Conservation (phyloP, 1,140 invertebrate species). For the Pemphigus obesinymphae region DNA sequence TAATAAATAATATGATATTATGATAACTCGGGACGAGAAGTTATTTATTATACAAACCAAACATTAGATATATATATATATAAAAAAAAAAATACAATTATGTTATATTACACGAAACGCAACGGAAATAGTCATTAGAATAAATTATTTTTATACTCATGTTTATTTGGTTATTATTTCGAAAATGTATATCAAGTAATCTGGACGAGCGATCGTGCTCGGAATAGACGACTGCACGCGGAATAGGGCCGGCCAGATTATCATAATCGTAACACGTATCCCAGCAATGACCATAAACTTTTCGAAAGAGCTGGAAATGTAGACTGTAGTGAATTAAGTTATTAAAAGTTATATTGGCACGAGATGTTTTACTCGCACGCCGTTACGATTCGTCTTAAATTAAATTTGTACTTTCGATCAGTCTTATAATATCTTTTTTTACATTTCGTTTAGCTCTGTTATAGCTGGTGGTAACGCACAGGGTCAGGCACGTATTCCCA, state of each 20-base stretch:
- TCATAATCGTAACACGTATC: slow-evolving; percentile 29
- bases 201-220: slow-evolving; percentile 22
- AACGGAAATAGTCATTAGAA: not conserved
- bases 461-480: too few species aligned
- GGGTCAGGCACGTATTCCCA: too few species aligned
- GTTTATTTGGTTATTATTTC: slow-evolving; percentile 16
- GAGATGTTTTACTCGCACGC: not conserved
- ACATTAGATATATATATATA: too few species aligned
- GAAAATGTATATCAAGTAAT: slow-evolving; percentile 8
- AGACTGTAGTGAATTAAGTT: slow-evolving; percentile 30
- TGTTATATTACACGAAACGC: not conserved
- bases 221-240: not conserved
- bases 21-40: too few species aligned
- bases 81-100: not conserved
- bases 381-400: not conserved
- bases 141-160: not conserved
- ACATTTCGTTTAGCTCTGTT: not conserved
- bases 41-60: too few species aligned
- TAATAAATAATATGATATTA: too few species aligned
- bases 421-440: not conserved
- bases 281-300: slow-evolving; percentile 17
- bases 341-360: slow-evolving; percentile 27
- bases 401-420: not conserved
- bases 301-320: not conserved
- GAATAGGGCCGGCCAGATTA: not conserved